A percentile compares a stretch with the other conserved stretches of the same genome.
These are phyloP conservation scores for Ochropleura leucogaster DNA, from an alignment of 2,888 invertebrate genomes.

Conservation along the genomic window DNA sequence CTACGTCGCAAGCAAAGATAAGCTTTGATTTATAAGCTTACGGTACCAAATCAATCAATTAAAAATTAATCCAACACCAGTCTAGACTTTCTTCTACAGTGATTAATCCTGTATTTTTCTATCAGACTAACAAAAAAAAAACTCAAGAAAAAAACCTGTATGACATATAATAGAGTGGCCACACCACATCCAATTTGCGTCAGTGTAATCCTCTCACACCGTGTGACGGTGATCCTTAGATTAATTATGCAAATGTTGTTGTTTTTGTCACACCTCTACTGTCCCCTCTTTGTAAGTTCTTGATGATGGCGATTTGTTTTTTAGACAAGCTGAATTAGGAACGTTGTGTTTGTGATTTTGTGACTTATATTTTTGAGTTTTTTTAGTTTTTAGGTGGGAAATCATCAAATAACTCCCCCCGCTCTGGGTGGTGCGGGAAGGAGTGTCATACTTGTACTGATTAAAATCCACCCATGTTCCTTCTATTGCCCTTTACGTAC, in stretches of 20 bases:
- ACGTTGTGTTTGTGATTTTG: not conserved
- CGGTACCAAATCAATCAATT: not conserved
- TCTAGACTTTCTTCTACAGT: not conserved
- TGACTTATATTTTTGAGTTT: conserved; percentile 2
- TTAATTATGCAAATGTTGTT: conserved; percentile 85
- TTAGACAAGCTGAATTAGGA: conserved; percentile 42
- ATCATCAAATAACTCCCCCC: no score
- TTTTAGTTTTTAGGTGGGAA: no score
- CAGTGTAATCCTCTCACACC: conserved; percentile 78
- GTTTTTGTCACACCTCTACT: conserved; percentile 70
- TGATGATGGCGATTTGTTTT: conserved; percentile 59
- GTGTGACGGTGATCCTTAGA: conserved; percentile 73
- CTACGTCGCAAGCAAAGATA: not conserved
- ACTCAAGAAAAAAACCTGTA: conserved; percentile 36
- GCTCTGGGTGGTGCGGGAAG: no score
- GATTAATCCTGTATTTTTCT: not conserved
- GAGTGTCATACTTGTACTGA: no score
- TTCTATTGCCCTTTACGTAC: no score
- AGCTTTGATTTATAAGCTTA: not conserved
- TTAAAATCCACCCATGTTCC: no score
- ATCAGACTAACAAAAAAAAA: conserved; percentile 23
- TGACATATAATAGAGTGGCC: conserved; percentile 63
- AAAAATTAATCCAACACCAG: not conserved
- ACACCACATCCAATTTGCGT: conserved; percentile 82
- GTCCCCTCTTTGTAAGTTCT: conserved; percentile 50